Evolutionary conservation across 2,797 vertebrate genomes (phyloP), one percentile per base, ranked within the genome.

Genomic region (Epinephelus malabaricus): DNA sequence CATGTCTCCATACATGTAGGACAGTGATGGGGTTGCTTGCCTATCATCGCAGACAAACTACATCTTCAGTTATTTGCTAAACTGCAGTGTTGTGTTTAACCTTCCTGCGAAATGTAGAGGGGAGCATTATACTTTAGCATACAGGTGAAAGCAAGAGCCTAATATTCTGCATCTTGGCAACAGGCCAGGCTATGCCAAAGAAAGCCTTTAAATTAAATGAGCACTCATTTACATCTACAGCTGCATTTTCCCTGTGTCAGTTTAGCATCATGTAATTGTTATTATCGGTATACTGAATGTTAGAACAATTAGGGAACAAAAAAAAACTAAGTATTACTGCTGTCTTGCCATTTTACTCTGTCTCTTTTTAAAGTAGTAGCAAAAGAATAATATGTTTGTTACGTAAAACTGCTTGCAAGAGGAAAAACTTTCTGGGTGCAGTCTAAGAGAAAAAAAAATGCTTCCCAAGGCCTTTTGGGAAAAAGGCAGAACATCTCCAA

Each of bases 401-500:
- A 53, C 23, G 13, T 66, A 34, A 76, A 82, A 50, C 27, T 66
- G 70, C 69, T 81, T 71, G 50, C 51, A 69, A 81, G 19, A 51
- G 25, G 67, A 69, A 75, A 79, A 76, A 46, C 62, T 76, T 80
- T 84, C 45, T 38, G 19, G 46, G 23, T 73, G 27, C 43, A 56
- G 34, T 53, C 55, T 49, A 23, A 83, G 47, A 38, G 38, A 0
- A 4, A 53, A 63, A 25, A 79, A 68, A 69, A 67, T 47, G 55
- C 60, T 53, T 82, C 27, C 27, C 53, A 46, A 38, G 58, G 73
- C 30, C 78, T 76, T 85, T 66, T 58, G 61, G 69, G 66, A 40
- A 74, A 66, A 79, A 73, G 9, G 53, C 21, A 73, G 60, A 81
- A 64, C 59, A 70, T 69, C 67, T 81, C 61, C n/a, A 65, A 58